Base-by-base conservation (phyloP, 37 sponge, comb jelly and placozoan genomes). In the Crambe crambe region DNA sequence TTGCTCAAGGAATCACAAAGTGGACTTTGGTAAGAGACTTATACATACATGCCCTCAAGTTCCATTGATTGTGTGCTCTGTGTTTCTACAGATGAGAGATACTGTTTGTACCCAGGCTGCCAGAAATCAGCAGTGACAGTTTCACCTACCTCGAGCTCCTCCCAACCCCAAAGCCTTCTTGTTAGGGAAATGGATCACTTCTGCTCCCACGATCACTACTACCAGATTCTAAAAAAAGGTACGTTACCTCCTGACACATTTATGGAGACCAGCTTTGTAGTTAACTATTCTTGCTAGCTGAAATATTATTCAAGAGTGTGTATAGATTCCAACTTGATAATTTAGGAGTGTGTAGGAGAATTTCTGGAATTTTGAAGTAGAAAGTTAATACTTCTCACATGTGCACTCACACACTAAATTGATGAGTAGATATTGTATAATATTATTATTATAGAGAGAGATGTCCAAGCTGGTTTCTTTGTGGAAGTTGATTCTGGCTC, bases 91-190 rank as follows among this genome's bases (percentile, higher is more conserved):
- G 72, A 72, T 42, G 27, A 40, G 23, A 5, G 51, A 9, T 72
- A 72, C 29, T 72, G 72, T 38, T n/a, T 72, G 3, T 72, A 72
- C 36, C 51, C 72, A n/a, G 72, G 41, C 2, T 72, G 72, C 51
- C 5, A 41, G 30, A 42, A 72, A 27, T 2, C 51, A 3, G 37
- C 9, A 12, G 10, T 38, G 40, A 10, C 72, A 41, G n/a, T 29
- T 31, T 56, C 56, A 17, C 34, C 57, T 26, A 3, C 2, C 57
- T n/a, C 74, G n/a, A 26, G 74, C 23, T 26, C 74, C 57, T 2
- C 56, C 30, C 56, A 73, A 6, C 31, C 44, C 41, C 43, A 10
- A 2, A 38, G 22, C 2, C n/a, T 38, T 26, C 74, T 30, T 25
- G 35, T 30, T 9, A 68, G 39, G 30, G 37, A 34, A 9, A 5